Evolutionary conservation across 2,888 invertebrate genomes (phyloP).

Genomic region (Rhynchonema sp.): DNA sequence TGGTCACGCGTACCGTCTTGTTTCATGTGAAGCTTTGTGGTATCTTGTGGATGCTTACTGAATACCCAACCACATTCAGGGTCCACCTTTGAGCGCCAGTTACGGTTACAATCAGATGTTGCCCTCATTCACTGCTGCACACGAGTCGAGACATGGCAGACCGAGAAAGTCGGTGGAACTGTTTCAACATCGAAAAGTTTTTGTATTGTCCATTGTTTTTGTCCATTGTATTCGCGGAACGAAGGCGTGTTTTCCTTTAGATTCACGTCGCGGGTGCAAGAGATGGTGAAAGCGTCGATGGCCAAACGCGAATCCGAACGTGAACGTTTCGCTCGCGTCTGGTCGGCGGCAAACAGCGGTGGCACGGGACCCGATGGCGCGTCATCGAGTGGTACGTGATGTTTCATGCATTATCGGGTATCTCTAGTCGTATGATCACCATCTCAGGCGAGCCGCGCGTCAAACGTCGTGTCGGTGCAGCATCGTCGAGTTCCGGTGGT

Average conservation of each 20-base stretch:
- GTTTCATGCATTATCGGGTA: too few relatives aligned
- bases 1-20: too few relatives aligned
- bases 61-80: too few relatives aligned
- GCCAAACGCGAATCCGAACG: neutral
- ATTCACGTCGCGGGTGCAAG: constrained; percentile 20
- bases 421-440: too few relatives aligned
- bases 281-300: constrained; percentile 21
- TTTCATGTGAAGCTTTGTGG: too few relatives aligned
- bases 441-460: too few relatives aligned
- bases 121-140: neutral
- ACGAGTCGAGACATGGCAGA: constrained; percentile 19
- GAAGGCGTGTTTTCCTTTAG: constrained; percentile 7
- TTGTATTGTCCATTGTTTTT: neutral
- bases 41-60: too few relatives aligned
- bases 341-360: neutral
- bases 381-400: neutral
- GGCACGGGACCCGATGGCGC: neutral
- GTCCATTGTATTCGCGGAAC: neutral
- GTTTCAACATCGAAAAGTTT: neutral
- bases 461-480: neutral
- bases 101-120: too few relatives aligned
- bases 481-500: neutral
- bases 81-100: too few relatives aligned
- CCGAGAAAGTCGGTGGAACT: constrained; percentile 16
- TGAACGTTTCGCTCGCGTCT: neutral